Percentiles rank a stretch among this genome's conserved stretches.
Conservation (phyloP, 2,797 vertebrate species). For the Neostethus bicornis region DNA sequence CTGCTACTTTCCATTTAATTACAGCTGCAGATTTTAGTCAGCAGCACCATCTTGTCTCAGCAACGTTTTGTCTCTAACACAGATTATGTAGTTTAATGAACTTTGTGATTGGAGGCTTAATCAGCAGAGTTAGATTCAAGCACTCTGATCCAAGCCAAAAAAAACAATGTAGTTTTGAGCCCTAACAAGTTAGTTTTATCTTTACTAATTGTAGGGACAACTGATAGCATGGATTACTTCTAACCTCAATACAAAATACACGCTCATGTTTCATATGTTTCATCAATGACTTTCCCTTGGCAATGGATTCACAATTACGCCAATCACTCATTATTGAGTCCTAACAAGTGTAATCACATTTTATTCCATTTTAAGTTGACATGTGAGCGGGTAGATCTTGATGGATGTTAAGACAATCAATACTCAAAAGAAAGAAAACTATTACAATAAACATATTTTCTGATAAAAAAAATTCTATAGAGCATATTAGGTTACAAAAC, state of each 20-base stretch:
- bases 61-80: conserved; percentile 7
- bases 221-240: background rate
- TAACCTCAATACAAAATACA: background rate
- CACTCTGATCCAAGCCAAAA: conserved; percentile 18
- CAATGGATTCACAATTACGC: background rate
- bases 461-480: too few relatives aligned
- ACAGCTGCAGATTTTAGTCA: conserved; percentile 5
- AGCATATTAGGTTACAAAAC: too few relatives aligned
- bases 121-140: conserved; percentile 25
- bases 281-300: background rate
- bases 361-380: background rate
- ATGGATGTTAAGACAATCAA: background rate
- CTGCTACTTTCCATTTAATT: background rate
- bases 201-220: background rate
- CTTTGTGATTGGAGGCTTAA: conserved; percentile 23
- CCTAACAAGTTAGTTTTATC: conserved; percentile 21
- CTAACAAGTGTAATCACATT: background rate
- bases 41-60: conserved; percentile 3
- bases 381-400: background rate
- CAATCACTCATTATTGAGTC: background rate
- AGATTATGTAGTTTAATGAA: conserved; percentile 24
- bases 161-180: conserved; percentile 8
- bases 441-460: too few relatives aligned
- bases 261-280: conserved; percentile 1
- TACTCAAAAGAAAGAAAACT: too few relatives aligned